Conservation (phyloP, 2,888 invertebrate species). For the Xestia sexstrigata region DNA sequence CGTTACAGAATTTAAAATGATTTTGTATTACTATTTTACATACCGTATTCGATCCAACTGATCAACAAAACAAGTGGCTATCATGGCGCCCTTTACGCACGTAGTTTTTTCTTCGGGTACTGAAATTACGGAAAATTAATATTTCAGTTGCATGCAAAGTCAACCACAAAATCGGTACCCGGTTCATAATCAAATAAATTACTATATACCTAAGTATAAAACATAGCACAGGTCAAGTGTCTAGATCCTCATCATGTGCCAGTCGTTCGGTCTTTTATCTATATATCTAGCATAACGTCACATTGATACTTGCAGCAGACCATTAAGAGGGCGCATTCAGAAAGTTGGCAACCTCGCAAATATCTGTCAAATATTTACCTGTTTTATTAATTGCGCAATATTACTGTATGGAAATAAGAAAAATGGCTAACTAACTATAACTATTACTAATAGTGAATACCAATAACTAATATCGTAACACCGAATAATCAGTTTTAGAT, state of each 20-base stretch:
- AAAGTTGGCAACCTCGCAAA: no score
- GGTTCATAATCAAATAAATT: background rate
- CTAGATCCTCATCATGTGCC: background rate
- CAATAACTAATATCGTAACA: no score
- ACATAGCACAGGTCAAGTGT: background rate
- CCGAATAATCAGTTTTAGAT: no score
- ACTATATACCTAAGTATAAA: background rate
- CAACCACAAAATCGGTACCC: background rate
- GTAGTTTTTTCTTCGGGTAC: background rate
- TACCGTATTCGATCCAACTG: conserved; percentile 12
- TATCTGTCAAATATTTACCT: no score
- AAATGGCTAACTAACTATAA: no score
- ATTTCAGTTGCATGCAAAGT: background rate
- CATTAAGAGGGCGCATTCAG: no score
- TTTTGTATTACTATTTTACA: background rate
- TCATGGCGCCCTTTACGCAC: background rate
- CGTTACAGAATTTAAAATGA: background rate
- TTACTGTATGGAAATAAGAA: no score
- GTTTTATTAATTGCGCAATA: no score
- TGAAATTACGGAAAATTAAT: background rate
- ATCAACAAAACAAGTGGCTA: conserved; percentile 18
- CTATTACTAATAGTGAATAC: no score
- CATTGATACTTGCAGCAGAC: background rate
- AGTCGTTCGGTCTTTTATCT: background rate
- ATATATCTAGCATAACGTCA: background rate